A percentile compares a stretch with the other conserved stretches of the same genome.
Conservation (phyloP, 2,888 invertebrate species). For the Cancer borealis region DNA sequence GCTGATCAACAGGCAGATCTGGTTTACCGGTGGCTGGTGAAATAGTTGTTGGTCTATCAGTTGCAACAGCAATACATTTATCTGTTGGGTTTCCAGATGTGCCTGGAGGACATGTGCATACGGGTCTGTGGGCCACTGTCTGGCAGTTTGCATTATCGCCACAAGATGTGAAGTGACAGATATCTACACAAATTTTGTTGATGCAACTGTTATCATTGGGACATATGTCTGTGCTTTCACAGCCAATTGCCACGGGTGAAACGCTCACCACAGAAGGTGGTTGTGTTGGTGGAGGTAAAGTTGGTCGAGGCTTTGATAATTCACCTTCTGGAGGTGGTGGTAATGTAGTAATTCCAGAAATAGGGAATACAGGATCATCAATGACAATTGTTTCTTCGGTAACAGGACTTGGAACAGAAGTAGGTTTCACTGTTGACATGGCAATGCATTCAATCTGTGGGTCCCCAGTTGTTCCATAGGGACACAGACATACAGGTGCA, state of each 20-base stretch:
- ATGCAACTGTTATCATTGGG: slow-evolving; percentile 77
- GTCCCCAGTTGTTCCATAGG: slow-evolving; percentile 79
- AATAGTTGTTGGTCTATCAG: slow-evolving; percentile 22
- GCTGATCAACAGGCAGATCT: not conserved
- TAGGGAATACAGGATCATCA: slow-evolving; percentile 53
- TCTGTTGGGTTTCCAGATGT: slow-evolving; percentile 79
- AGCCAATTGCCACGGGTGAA: slow-evolving; percentile 75
- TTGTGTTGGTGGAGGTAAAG: slow-evolving; percentile 33
- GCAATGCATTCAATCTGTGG: slow-evolving; percentile 78
- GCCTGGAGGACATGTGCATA: slow-evolving; percentile 84
- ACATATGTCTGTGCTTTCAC: slow-evolving; percentile 79
- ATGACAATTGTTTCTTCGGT: not conserved
- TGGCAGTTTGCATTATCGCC: slow-evolving; percentile 86
- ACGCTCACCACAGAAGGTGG: slow-evolving; percentile 61
- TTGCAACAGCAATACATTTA: slow-evolving; percentile 83
- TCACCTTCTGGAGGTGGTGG: slow-evolving; percentile 54
- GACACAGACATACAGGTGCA: slow-evolving; percentile 79
- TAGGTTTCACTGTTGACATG: slow-evolving; percentile 43
- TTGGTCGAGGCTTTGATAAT: slow-evolving; percentile 27
- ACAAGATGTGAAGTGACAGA: slow-evolving; percentile 81
- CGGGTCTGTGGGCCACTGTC: slow-evolving; percentile 87
- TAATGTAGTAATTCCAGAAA: slow-evolving; percentile 46
- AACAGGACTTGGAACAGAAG: slow-evolving; percentile 68
- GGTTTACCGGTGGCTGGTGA: slow-evolving; percentile 44
- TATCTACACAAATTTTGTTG: slow-evolving; percentile 67